Conservation (phyloP, 2,888 invertebrate species). For the Adelphocoris suturalis region DNA sequence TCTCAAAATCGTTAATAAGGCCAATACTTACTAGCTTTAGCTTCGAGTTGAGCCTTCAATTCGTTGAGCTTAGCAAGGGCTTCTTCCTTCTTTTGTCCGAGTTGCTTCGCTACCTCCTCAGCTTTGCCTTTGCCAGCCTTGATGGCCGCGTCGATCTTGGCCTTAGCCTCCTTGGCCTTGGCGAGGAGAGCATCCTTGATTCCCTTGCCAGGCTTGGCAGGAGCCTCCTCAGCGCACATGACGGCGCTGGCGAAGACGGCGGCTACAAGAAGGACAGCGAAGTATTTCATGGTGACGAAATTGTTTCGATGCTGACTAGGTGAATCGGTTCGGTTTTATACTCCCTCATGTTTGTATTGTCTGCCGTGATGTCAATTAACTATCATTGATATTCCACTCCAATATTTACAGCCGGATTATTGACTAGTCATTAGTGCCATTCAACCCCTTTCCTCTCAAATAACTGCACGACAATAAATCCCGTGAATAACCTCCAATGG, state of each 20-base stretch:
- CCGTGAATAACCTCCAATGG: too few species aligned
- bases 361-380: too few species aligned
- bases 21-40: constrained; percentile 4
- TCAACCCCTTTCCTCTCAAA: too few species aligned
- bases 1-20: too few species aligned
- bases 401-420: too few species aligned
- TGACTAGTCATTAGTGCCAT: too few species aligned
- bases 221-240: background rate
- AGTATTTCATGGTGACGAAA: constrained; percentile 19
- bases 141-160: background rate
- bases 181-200: constrained; percentile 19
- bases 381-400: too few species aligned
- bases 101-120: background rate
- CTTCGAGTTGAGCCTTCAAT: constrained; percentile 22
- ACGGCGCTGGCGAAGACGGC: constrained; percentile 21
- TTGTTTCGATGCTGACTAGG: background rate
- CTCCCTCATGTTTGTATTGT: background rate
- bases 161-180: constrained; percentile 16
- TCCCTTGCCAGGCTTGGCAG: background rate
- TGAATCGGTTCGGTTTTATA: background rate
- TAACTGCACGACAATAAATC: too few species aligned
- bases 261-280: background rate
- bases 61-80: constrained; percentile 21
- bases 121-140: constrained; percentile 30
- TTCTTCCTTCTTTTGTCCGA: background rate